Evolutionary conservation across 2,888 invertebrate genomes (phyloP), one percentile per base, ranked within the genome.

Genomic region (Urechis unicinctus): DNA sequence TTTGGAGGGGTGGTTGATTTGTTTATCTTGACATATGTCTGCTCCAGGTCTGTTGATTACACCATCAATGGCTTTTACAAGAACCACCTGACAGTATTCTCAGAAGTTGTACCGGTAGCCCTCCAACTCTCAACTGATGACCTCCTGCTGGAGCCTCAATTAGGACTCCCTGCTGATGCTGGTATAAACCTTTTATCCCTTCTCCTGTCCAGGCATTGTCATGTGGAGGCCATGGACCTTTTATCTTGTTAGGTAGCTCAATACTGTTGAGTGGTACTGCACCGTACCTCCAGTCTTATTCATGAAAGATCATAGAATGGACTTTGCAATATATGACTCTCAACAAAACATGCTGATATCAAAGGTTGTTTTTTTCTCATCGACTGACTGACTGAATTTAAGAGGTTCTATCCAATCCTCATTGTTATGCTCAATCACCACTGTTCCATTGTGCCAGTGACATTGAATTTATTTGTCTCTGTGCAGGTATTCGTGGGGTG

Each of bases 31-130:
- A 46, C 21, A 22, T 17, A 21, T 21, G n/a, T 17, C 13, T 41
- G 41, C 17, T 41, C 4, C 62, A 75, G 77, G 55, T 78, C 76
- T n/a, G 68, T 78, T 41, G 66, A 67, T 22, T 78, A 78, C 64
- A 69, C 70, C 13, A 69, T 78, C 30, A 78, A 78, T 63, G 69
- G 69, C 29, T 72, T 67, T 61, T 74, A 77, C 64, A 71, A 72
- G 55, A 70, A 75, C 58, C 73, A 78, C 62, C 68, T 78, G 57
- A 75, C 74, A 6, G 73, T 75, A 13, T 58, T 71, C 41, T 75
- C 77, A 3, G 74, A 78, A 42, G 77, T 78, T 9, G 74, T 75
- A 5, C 68, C 70, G 21, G 74, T 76, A 5, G 62, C 68, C 4
- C 61, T 78, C 31, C 65, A 73, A 48, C 60, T 78, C 42, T 72